Conservation (phyloP, 1,140 invertebrate genomes). For the Atopsyche davidsoni region DNA sequence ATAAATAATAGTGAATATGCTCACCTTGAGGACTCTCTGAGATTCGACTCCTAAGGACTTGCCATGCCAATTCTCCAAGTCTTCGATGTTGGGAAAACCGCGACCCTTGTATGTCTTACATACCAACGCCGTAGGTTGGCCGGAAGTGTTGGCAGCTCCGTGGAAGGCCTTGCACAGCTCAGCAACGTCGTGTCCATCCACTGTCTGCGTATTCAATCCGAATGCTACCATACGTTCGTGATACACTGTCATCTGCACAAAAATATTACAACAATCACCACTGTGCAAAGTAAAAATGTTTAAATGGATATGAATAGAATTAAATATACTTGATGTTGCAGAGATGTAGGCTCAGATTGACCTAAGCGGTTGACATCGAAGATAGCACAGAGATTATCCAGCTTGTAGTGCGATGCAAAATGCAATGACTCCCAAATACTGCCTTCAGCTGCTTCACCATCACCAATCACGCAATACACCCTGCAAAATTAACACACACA, state of each 20-base stretch:
- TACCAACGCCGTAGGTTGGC: constrained; percentile 86
- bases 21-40: constrained; percentile 65
- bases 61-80: constrained; percentile 95
- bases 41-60: constrained; percentile 85
- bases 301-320: too few species aligned
- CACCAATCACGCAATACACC: constrained; percentile 92
- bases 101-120: constrained; percentile 96
- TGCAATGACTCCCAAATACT: constrained; percentile 97
- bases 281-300: background rate
- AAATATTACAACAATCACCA: constrained; percentile 7
- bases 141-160: constrained; percentile 68
- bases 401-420: constrained; percentile 90
- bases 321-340: constrained; percentile 72
- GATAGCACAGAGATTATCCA: constrained; percentile 95
- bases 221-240: constrained; percentile 84
- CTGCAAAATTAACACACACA: constrained; percentile 55
- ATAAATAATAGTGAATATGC: constrained; percentile 5
- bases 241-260: constrained; percentile 70
- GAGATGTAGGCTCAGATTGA: constrained; percentile 89
- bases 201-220: constrained; percentile 85
- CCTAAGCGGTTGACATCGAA: constrained; percentile 97
- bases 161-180: constrained; percentile 85
- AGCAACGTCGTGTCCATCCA: constrained; percentile 95
- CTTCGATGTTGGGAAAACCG: constrained; percentile 82
- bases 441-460: constrained; percentile 97